Conservation (phyloP, 2,113 vertebrate species). For the Hippoglossus stenolepis region DNA sequence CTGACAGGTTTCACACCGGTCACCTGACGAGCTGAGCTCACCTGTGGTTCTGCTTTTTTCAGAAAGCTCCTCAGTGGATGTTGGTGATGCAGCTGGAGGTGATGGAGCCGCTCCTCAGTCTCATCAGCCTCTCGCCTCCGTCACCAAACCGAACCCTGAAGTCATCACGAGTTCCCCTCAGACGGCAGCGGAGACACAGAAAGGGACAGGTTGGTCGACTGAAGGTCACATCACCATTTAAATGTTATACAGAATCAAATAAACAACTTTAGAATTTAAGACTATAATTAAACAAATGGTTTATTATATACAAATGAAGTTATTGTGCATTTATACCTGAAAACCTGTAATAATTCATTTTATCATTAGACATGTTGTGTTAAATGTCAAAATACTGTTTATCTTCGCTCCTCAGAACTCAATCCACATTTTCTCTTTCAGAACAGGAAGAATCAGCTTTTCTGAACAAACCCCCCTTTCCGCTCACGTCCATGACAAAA, state of each 20-base stretch:
- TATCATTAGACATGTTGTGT: too few relatives aligned
- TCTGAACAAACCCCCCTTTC: constrained; percentile 36
- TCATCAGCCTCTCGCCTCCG: constrained; percentile 38
- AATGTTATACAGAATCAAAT: too few relatives aligned
- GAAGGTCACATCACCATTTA: neutral
- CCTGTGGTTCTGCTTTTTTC: neutral
- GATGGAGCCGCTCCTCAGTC: constrained; percentile 6
- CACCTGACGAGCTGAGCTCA: neutral
- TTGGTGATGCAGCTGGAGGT: neutral
- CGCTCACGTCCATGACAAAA: constrained; percentile 45
- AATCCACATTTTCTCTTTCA: constrained; percentile 16
- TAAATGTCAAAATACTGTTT: too few relatives aligned
- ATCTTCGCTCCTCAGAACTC: too few relatives aligned
- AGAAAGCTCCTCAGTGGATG: constrained; percentile 21
- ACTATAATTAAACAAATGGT: too few relatives aligned
- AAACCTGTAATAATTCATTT: too few relatives aligned
- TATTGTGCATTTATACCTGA: too few relatives aligned
- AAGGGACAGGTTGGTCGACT: constrained; percentile 18
- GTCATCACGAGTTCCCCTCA: neutral
- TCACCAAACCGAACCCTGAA: constrained; percentile 37
- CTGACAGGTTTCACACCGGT: neutral
- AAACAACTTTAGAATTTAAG: too few relatives aligned
- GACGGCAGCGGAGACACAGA: neutral
- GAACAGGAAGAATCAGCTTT: constrained; percentile 30
- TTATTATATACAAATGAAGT: too few relatives aligned